Base-by-base conservation (phyloP, 2,888 invertebrate genomes). In the Dorcus hopei region DNA sequence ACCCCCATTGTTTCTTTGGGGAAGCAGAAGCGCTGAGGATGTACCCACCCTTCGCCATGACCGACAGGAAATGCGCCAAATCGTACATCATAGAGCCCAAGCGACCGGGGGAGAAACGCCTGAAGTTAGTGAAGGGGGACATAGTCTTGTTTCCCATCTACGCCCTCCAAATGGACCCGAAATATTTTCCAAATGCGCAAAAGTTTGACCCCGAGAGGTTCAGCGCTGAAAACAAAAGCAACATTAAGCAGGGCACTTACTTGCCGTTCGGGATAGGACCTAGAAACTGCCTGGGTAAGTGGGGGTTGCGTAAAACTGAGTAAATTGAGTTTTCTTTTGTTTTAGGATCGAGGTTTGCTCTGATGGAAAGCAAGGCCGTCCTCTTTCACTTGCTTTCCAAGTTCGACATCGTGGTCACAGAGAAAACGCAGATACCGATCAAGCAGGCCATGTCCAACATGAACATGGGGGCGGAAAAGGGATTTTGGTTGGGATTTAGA, bases 251-350 rank as follows among this genome's bases (percentile, higher is more conserved):
- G 0, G 79, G 78, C 54, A 74, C 80, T 0, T 74, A 71, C 51
- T 9, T 72, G 7, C 73, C 74, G 0, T 74, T 74, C 56, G 74
- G 74, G 3, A 14, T 85, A 1, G 87, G 87, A 2, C 86, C 83
- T 1, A 80, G 87, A 52, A 85, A 81, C 67, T 87, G 87, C 65
- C 83, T 87, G 50, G 87, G 85, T 8, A 33, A 33, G 26, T 7
- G 6, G 26, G 26, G 26, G 26, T 5, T 6, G 26, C 1, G 26
- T 1, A 7, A 33, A 7, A 33, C 7, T 7, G 26, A 33, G 26
- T 6, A 2, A 26, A 5, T 26, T 26, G 6, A 33, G 6, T 33
- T 33, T 6, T 33, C 4, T 33, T 33, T 33, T 3, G 26, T 7
- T 33, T 33, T 4, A 33, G 26, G 26, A 6, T 69, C 68, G 1